phyloP scores from a whole-genome alignment of 2,113 vertebrate genomes.

The Pangasianodon hypophthalmus region DNA sequence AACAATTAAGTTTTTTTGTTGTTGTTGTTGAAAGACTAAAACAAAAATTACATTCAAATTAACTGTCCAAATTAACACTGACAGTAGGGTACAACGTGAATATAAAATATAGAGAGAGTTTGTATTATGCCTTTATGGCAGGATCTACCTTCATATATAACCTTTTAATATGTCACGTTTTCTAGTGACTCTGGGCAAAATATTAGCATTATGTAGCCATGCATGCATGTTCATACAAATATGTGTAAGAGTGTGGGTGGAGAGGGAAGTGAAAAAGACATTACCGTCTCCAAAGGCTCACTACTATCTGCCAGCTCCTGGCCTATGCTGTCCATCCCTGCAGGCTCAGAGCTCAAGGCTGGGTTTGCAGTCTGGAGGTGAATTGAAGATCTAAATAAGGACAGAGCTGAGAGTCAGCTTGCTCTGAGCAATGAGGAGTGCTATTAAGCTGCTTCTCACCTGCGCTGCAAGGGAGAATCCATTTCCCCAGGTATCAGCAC shows the following conservation, averaged over 20 bases:
- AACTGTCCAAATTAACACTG: no score
- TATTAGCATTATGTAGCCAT: no score
- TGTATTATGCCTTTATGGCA: no score
- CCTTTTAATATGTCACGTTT: no score
- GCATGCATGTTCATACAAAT: not conserved
- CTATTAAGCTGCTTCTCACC: conserved; percentile 39
- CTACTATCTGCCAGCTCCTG: not conserved
- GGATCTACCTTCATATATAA: no score
- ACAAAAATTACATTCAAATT: no score
- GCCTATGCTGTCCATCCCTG: not conserved
- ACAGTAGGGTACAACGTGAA: no score
- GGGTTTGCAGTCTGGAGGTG: conserved; percentile 5
- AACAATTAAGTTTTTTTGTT: no score
- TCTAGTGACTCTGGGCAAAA: no score
- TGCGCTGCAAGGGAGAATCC: not conserved
- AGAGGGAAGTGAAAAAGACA: conserved; percentile 39
- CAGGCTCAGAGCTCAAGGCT: not conserved
- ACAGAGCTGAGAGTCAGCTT: not conserved
- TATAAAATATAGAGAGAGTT: no score
- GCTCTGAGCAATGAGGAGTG: not conserved
- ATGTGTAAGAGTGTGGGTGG: conserved; percentile 12
- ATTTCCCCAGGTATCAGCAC: conserved; percentile 34
- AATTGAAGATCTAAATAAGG: conserved; percentile 13
- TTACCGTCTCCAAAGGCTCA: not conserved
- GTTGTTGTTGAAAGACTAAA: no score